phyloP scores from a whole-genome alignment of 2,888 invertebrate genomes.

The Chrysolina haemoptera region DNA sequence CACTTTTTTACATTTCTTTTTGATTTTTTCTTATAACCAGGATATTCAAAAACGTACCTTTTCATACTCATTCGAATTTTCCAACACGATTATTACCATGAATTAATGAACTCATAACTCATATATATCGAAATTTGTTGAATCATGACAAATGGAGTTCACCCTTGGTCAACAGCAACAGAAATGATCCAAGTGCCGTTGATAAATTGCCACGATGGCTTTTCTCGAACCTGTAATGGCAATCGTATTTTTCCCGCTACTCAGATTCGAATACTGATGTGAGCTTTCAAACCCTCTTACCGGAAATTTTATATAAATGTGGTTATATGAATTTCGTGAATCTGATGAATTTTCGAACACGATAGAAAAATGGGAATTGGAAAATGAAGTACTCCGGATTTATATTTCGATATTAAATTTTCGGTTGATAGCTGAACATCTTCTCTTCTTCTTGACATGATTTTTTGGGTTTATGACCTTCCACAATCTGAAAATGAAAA shows the following conservation, averaged over 20 bases:
- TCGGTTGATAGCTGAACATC: too few relatives aligned
- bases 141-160: conserved; percentile 1
- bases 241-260: background rate
- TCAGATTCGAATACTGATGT: conserved; percentile 1
- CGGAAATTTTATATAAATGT: conserved; percentile 15
- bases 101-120: conserved; percentile 1
- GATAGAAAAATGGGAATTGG: background rate
- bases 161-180: background rate
- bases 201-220: background rate
- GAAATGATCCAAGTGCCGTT: background rate
- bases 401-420: too few relatives aligned
- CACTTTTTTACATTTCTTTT: too few relatives aligned
- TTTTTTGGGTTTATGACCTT: too few relatives aligned
- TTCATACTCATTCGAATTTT: background rate
- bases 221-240: conserved; percentile 1
- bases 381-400: background rate
- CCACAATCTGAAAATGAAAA: too few relatives aligned
- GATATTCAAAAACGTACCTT: too few relatives aligned
- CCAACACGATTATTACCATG: background rate
- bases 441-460: too few relatives aligned
- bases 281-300: conserved; percentile 12
- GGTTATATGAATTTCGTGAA: background rate
- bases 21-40: too few relatives aligned
- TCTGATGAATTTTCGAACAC: conserved; percentile 1
- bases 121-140: background rate